phyloP scores from a whole-genome alignment of 2,113 vertebrate genomes.

The Pomatorhinus ruficollis region DNA sequence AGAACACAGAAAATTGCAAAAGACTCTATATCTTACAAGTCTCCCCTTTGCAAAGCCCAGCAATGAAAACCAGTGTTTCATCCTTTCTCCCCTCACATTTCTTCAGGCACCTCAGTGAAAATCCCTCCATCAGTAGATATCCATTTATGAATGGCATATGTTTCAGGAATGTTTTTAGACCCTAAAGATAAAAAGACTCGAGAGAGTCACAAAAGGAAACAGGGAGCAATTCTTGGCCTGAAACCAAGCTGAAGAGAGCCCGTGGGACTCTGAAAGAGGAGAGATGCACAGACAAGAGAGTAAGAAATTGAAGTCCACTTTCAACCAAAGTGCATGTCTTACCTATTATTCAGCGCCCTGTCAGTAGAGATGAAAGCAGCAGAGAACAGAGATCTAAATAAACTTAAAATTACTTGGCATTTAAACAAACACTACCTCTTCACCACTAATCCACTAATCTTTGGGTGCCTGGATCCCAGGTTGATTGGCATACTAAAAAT shows the following conservation, averaged over 20 bases:
- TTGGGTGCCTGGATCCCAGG: background rate
- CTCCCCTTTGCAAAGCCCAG: background rate
- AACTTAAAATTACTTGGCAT: background rate
- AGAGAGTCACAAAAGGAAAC: background rate
- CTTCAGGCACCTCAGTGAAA: background rate
- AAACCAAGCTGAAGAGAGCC: background rate
- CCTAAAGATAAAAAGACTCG: background rate
- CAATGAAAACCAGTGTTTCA: background rate
- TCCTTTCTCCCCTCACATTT: background rate
- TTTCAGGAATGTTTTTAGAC: background rate
- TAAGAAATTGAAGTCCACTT: background rate
- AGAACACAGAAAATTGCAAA: background rate
- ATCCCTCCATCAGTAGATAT: background rate
- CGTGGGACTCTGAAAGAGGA: background rate
- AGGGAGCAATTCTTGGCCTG: background rate
- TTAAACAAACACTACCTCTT: constrained; percentile 19
- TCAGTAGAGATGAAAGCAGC: background rate
- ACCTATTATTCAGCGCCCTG: background rate
- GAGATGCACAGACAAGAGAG: background rate
- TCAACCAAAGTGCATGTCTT: background rate
- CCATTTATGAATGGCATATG: background rate
- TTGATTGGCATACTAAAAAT: background rate
- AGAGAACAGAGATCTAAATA: background rate
- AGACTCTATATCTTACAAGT: background rate
- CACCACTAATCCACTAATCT: background rate